Evolutionary conservation across 1,140 invertebrate species (phyloP).

Genomic region (Acromyrmex echinatior): DNA sequence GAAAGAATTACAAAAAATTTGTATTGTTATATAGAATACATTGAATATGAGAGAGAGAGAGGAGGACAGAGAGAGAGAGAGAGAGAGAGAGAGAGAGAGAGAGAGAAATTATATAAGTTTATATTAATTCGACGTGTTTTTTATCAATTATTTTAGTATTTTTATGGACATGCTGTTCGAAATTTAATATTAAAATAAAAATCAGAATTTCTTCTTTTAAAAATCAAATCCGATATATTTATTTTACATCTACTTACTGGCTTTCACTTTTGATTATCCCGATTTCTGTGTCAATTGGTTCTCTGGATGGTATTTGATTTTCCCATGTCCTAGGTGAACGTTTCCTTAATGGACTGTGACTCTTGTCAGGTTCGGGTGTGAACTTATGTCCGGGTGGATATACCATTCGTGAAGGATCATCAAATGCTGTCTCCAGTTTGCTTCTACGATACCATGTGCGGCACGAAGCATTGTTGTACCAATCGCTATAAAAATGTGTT

Average conservation of each 20-base stretch:
- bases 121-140: background rate
- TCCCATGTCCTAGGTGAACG: constrained; percentile 89
- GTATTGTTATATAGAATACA: background rate
- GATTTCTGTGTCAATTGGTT: constrained; percentile 94
- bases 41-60: background rate
- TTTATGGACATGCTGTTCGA: background rate
- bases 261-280: constrained; percentile 94
- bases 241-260: constrained; percentile 89
- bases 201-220: constrained; percentile 18
- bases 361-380: constrained; percentile 90
- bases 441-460: constrained; percentile 94
- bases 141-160: background rate
- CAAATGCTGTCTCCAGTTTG: constrained; percentile 93
- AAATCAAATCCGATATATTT: background rate
- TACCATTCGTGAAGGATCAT: constrained; percentile 97
- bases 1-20: background rate
- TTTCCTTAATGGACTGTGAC: constrained; percentile 84
- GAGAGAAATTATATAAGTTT: background rate
- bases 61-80: too few relatives aligned
- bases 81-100: too few relatives aligned
- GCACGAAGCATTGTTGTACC: constrained; percentile 96
- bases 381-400: constrained; percentile 95
- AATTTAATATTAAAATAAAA: constrained; percentile 1
- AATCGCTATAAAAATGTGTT: constrained; percentile 89
- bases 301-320: constrained; percentile 91